Conservation (phyloP, 2,888 invertebrate species). For the Tipula vernalis region DNA sequence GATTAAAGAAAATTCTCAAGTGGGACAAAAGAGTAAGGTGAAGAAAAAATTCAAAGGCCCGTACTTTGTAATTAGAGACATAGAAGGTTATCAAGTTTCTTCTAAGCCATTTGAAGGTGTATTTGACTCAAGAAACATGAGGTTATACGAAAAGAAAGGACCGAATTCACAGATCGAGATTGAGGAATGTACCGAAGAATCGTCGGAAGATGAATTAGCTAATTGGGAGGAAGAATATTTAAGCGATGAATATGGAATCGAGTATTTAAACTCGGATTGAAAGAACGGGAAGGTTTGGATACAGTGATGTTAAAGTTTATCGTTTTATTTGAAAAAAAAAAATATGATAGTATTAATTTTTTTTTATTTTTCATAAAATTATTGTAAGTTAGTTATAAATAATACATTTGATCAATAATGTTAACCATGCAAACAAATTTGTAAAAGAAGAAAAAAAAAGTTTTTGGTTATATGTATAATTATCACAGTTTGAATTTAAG, state of each 20-base stretch:
- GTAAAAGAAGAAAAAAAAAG: not conserved
- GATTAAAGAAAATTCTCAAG: not conserved
- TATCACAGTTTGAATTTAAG: not conserved
- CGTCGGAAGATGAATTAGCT: not conserved
- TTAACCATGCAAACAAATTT: not conserved
- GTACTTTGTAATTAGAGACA: not conserved
- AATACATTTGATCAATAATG: no score
- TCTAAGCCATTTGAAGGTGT: no score
- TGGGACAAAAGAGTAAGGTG: no score
- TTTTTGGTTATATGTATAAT: no score
- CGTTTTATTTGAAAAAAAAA: not conserved
- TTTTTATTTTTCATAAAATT: not conserved
- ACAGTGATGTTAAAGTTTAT: not conserved
- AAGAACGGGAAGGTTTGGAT: not conserved
- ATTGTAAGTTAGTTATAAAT: not conserved
- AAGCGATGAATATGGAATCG: not conserved
- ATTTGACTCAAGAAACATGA: no score
- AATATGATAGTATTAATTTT: no score
- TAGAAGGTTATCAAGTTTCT: no score
- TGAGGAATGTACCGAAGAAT: not conserved
- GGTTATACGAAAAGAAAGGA: not conserved
- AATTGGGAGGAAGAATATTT: not conserved
- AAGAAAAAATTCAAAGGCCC: not conserved
- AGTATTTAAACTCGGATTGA: not conserved
- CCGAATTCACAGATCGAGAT: no score